Conservation (phyloP, 2,888 invertebrate species). For the Andrena chrysosceles region DNA sequence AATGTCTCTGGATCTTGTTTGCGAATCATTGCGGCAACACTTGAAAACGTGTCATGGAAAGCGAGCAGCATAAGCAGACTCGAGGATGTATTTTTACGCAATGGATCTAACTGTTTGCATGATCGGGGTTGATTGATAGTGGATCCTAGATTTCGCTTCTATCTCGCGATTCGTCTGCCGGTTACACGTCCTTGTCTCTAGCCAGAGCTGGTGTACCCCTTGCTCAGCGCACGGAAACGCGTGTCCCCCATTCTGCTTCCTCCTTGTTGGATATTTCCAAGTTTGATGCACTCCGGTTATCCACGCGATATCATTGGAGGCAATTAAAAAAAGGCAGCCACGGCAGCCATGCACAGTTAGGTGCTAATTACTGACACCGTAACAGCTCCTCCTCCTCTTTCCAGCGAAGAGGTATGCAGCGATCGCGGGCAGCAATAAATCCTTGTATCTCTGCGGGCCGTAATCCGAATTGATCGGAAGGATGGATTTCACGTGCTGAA, state of each 20-base stretch:
- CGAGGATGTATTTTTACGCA: neutral
- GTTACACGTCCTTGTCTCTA: neutral
- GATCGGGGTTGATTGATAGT: too few relatives aligned
- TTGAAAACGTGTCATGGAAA: constrained; percentile 54
- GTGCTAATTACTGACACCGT: constrained; percentile 37
- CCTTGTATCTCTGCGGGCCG: neutral
- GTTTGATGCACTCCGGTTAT: constrained; percentile 24
- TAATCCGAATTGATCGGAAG: too few relatives aligned
- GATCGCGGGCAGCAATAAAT: neutral
- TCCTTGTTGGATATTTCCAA: constrained; percentile 41
- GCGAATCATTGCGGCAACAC: neutral
- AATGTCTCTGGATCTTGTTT: neutral
- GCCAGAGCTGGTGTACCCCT: constrained; percentile 18
- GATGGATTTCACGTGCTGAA: too few relatives aligned
- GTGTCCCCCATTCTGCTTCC: constrained; percentile 10
- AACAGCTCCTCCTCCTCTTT: constrained; percentile 5
- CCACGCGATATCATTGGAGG: constrained; percentile 27
- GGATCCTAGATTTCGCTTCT: too few relatives aligned
- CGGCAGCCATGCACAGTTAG: constrained; percentile 33
- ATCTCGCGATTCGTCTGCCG: too few relatives aligned
- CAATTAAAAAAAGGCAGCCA: constrained; percentile 33
- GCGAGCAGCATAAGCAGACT: neutral
- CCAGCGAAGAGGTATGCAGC: neutral
- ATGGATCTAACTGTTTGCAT: too few relatives aligned
- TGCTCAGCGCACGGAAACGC: constrained; percentile 36